Evolutionary conservation across 2,113 vertebrate genomes (phyloP).

Genomic region (Tor tambroides): DNA sequence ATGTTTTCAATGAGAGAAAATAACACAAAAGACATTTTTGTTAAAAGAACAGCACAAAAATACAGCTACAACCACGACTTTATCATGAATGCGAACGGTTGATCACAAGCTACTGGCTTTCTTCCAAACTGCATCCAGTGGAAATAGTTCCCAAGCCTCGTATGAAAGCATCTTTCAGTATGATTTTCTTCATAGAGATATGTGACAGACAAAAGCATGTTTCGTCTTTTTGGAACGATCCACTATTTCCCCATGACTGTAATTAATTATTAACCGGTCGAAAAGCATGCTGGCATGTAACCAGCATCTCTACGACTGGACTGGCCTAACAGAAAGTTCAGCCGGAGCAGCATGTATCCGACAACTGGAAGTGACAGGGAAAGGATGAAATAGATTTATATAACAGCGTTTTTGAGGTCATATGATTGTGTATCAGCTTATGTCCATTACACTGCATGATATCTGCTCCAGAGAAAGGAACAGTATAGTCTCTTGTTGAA

Average conservation of each 20-base stretch:
- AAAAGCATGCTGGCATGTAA: neutral
- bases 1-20: neutral
- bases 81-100: neutral
- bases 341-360: neutral
- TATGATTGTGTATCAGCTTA: neutral
- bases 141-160: slow-evolving; percentile 21
- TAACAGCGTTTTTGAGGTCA: neutral
- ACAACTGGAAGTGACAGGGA: neutral
- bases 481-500: neutral
- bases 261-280: neutral
- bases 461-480: neutral
- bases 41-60: neutral
- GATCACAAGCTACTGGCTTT: neutral
- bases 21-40: neutral
- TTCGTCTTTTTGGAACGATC: neutral
- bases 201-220: neutral
- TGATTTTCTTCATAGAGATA: neutral
- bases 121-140: neutral
- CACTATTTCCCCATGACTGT: neutral
- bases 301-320: neutral
- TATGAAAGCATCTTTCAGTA: slow-evolving; percentile 12
- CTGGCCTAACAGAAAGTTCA: neutral
- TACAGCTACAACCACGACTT: slow-evolving; percentile 23
- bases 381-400: neutral
- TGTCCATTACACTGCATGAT: neutral